phyloP scores from a whole-genome alignment of 2,888 invertebrate species.

The Torymus auratus region DNA sequence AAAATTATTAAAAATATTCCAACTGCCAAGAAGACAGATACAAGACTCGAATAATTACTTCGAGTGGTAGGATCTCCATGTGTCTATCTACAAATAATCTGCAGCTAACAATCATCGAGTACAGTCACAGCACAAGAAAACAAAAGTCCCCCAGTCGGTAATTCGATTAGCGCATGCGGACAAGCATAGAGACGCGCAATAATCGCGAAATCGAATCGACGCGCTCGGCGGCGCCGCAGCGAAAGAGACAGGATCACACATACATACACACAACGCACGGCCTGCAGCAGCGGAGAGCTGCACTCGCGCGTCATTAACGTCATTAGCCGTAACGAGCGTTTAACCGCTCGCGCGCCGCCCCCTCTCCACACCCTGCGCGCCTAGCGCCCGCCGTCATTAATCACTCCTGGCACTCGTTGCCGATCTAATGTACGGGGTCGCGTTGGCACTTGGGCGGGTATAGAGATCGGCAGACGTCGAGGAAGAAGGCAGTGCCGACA shows the following conservation, averaged over 20 bases:
- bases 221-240: neutral
- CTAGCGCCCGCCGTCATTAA: constrained; percentile 44
- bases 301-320: constrained; percentile 42
- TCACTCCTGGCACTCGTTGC: constrained; percentile 23
- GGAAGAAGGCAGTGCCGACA: neutral
- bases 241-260: neutral
- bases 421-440: neutral
- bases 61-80: too few species aligned
- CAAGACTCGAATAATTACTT: too few species aligned
- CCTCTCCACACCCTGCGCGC: neutral
- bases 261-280: neutral
- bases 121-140: too few species aligned
- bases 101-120: too few species aligned
- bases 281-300: neutral
- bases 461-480: too few species aligned
- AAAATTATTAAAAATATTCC: too few species aligned
- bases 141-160: too few species aligned
- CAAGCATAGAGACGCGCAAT: too few species aligned
- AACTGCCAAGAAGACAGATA: too few species aligned
- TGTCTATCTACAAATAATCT: too few species aligned
- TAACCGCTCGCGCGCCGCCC: constrained; percentile 30
- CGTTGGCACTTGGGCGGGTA: constrained; percentile 5
- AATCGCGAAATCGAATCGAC: too few species aligned
- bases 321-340: constrained; percentile 48
- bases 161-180: too few species aligned